Base-by-base conservation (phyloP, 2,113 vertebrate species). In the Coturnix japonica region DNA sequence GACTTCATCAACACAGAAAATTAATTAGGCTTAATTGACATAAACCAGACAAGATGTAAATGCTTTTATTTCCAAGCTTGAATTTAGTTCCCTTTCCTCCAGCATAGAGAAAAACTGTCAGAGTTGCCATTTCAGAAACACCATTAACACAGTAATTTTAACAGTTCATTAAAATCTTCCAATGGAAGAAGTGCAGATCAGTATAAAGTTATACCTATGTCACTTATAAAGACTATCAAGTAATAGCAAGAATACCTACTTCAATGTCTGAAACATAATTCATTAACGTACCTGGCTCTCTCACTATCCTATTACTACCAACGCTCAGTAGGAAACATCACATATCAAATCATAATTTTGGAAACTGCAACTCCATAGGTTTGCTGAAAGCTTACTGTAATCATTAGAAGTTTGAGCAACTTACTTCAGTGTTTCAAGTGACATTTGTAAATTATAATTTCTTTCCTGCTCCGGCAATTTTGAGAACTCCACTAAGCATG, bases 401-500 rank as follows among this genome's bases (percentile, higher is more conserved):
- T 12, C 10, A 72, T 65, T 30, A 23, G 35, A 83, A 72, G 3
- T 81, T 67, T 12, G 41, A 77, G 44, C 25, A 82, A 97, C 97
- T 98, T 97, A 99, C 99, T 99, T 99, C 37, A 99, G 97, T 18
- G 99, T 99, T 97, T 99, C 99, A 67, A 99, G 97, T 1, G 99
- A 99, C 99, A 99, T 99, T 97, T 99, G 99, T 14, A 99, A 96
- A 65, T 99, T 99, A 94, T 99, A 99, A 97, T 98, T 99, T 81
- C 99, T 98, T 69, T 99, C 99, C 84, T 99, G 99, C 59, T 99
- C 99, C 0, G 99, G 99, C 72, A 99, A 97, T 93, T 98, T 99
- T 51, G 97, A 98, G 97, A 99, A 99, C 89, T 99, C 99, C 90
- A 99, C 98, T 95, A 99, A 97, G 92, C 99, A 99, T 0, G 99